Conservation (phyloP, 2,113 vertebrate species). For the Oriolus oriolus region DNA sequence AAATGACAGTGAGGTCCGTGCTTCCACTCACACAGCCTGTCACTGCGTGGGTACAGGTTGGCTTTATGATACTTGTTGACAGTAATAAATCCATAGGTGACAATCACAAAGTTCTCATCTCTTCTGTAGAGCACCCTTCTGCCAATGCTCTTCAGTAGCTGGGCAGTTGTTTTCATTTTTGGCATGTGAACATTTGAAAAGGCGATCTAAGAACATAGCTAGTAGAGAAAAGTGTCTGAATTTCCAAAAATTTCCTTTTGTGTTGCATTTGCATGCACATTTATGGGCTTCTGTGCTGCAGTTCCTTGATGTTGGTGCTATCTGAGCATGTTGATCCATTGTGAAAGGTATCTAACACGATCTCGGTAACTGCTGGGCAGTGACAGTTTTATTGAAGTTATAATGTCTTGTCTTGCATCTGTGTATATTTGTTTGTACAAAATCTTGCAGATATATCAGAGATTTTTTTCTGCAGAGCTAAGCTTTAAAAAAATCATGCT, state of each 20-base stretch:
- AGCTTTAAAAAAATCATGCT: background rate
- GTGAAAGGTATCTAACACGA: fast-evolving
- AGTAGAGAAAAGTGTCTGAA: constrained; percentile 1
- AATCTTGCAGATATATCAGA: background rate
- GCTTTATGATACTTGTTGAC: background rate
- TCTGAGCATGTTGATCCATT: background rate
- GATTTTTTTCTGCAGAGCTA: constrained; percentile 8
- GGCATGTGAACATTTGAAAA: background rate
- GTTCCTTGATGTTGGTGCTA: background rate
- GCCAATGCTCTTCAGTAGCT: constrained; percentile 15
- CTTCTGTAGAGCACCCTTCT: background rate
- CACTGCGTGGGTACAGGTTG: background rate
- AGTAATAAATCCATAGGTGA: background rate
- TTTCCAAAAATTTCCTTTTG: constrained; percentile 37
- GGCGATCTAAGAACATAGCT: background rate
- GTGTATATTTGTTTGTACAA: background rate
- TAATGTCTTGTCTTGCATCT: background rate
- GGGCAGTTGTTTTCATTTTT: constrained; percentile 29
- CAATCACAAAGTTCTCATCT: background rate
- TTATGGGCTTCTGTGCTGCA: background rate
- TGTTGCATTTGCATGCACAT: background rate
- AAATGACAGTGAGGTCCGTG: background rate
- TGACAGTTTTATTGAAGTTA: background rate
- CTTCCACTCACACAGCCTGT: background rate
- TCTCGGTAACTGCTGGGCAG: background rate